These are phyloP conservation scores for Heteromyza rotundicornis DNA, from an alignment of 2,888 invertebrate species.

Conservation along the genomic window DNA sequence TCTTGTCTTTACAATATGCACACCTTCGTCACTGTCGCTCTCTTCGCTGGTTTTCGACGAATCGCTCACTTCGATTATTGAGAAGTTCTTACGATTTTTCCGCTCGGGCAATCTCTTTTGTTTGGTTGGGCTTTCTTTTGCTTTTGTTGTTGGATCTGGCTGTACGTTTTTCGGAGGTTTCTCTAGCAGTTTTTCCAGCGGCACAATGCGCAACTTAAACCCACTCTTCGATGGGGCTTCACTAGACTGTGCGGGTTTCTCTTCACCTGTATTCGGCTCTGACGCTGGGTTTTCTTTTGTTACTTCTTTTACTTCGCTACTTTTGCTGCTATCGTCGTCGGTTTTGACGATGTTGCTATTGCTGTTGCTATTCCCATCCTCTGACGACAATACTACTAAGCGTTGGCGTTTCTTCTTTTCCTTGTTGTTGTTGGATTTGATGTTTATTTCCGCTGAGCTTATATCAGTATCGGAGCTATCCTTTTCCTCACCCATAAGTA, in stretches of 20 bases:
- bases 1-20: too few relatives aligned
- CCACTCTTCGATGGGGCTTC: conserved; percentile 33
- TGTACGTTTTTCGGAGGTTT: conserved; percentile 31
- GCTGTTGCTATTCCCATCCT: conserved; percentile 7
- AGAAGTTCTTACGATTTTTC: conserved; percentile 35
- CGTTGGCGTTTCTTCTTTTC: too few relatives aligned
- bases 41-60: conserved; percentile 21
- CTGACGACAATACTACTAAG: too few relatives aligned
- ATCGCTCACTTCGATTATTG: conserved; percentile 48
- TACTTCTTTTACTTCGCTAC: conserved; percentile 11
- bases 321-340: background rate
- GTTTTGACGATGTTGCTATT: background rate
- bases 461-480: conserved; percentile 26
- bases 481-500: conserved; percentile 30
- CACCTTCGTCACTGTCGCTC: too few relatives aligned
- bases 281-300: conserved; percentile 25
- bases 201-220: conserved; percentile 53
- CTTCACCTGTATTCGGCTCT: too few relatives aligned
- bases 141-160: background rate
- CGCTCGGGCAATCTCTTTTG: conserved; percentile 32
- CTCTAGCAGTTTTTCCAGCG: conserved; percentile 51
- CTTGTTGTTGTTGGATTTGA: background rate
- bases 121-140: conserved; percentile 6
- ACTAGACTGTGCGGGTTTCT: background rate
- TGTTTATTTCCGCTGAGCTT: conserved; percentile 25